These are phyloP conservation scores for Propithecus perrieri DNA, from an alignment of 2,797 vertebrate genomes.

Conservation along the genomic window DNA sequence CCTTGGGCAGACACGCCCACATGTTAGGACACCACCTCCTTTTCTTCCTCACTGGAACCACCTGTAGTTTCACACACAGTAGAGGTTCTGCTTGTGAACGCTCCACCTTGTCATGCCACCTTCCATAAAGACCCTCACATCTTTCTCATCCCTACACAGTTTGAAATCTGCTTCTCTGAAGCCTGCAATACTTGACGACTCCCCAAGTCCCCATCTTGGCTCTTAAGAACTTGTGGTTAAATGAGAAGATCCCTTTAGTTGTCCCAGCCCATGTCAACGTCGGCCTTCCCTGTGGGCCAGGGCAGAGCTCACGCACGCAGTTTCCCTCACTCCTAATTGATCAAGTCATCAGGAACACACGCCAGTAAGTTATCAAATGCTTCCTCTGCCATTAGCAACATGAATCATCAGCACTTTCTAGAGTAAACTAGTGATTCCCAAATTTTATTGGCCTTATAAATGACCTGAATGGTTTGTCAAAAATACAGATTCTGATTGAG, in stretches of 20 bases:
- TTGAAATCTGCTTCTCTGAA: background rate
- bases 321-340: background rate
- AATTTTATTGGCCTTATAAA: background rate
- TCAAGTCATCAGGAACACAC: background rate
- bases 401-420: background rate
- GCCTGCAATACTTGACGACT: background rate
- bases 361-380: background rate
- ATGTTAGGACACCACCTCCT: background rate
- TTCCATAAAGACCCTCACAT: background rate
- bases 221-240: background rate
- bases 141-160: background rate
- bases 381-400: background rate
- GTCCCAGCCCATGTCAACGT: background rate
- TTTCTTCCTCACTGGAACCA: background rate
- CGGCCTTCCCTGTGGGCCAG: background rate
- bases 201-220: background rate
- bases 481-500: background rate
- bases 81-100: background rate
- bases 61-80: background rate
- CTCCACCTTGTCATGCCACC: background rate
- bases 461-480: background rate
- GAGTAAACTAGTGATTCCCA: background rate
- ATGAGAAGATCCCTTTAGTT: background rate
- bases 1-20: background rate
- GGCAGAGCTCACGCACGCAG: background rate